Conservation (phyloP, 2,113 vertebrate species). For the Martes martes region DNA sequence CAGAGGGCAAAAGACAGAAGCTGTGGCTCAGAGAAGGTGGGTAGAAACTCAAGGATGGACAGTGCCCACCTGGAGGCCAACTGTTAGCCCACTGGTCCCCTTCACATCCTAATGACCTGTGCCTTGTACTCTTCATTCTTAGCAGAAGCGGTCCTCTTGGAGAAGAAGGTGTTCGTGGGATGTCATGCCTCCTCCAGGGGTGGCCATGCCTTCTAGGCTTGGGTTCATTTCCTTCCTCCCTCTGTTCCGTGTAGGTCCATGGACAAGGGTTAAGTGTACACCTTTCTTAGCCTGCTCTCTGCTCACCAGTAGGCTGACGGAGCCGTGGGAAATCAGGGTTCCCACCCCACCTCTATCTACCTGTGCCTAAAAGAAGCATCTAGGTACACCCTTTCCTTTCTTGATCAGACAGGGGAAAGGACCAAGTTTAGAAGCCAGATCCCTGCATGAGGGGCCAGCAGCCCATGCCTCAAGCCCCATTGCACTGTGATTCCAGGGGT, state of each 20-base stretch:
- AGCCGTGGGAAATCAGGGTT: neutral
- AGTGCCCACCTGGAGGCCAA: neutral
- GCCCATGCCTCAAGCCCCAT: fast-evolving
- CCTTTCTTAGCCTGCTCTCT: neutral
- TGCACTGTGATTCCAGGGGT: fast-evolving
- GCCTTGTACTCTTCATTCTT: neutral
- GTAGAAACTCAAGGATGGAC: neutral
- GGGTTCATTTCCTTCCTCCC: neutral
- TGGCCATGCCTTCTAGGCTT: neutral
- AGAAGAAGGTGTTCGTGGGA: neutral
- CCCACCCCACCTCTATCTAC: fast-evolving
- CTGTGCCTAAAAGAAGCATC: neutral
- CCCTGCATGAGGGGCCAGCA: fast-evolving
- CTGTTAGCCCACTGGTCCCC: neutral
- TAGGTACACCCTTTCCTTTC: neutral
- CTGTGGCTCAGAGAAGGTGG: fast-evolving
- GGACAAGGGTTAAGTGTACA: neutral
- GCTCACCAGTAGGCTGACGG: neutral
- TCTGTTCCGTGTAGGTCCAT: fast-evolving
- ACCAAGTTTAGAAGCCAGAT: neutral
- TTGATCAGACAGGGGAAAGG: neutral
- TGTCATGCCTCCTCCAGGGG: fast-evolving
- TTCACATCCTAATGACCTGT: fast-evolving
- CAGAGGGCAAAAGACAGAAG: neutral
- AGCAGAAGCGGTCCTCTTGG: neutral